Evolutionary conservation across 2,113 vertebrate genomes (phyloP).

Genomic region (Centropristis striata): DNA sequence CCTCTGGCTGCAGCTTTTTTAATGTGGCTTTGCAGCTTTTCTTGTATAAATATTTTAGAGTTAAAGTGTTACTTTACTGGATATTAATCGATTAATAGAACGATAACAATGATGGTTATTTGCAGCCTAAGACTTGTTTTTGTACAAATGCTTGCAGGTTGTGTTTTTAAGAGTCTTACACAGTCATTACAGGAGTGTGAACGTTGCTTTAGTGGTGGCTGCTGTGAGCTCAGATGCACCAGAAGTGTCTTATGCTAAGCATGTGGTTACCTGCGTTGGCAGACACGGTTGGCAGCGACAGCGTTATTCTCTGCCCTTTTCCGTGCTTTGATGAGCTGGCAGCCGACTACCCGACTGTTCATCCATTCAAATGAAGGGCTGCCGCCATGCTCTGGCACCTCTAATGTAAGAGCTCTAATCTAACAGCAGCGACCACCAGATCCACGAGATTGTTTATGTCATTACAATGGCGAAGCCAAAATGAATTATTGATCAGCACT

Average conservation of each 20-base stretch:
- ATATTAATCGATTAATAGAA: too few relatives aligned
- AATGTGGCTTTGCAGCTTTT: conserved; percentile 4
- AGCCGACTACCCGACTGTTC: conserved; percentile 38
- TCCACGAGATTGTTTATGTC: conserved; percentile 15
- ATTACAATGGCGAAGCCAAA: conserved; percentile 34
- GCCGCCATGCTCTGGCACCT: conserved; percentile 39
- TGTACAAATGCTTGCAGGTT: conserved; percentile 10
- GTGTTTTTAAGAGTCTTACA: not conserved
- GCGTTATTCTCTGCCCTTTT: conserved; percentile 63
- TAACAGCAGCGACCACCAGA: conserved; percentile 8
- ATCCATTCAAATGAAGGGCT: conserved; percentile 53
- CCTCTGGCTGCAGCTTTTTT: not conserved
- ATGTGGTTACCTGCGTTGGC: conserved; percentile 72
- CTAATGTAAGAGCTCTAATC: conserved; percentile 31
- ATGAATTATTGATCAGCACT: conserved; percentile 58
- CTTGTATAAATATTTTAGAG: conserved; percentile 2
- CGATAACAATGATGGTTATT: not conserved
- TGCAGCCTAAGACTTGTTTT: not conserved
- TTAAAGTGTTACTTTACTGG: too few relatives aligned
- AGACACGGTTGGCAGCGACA: conserved; percentile 54
- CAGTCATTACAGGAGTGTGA: conserved; percentile 8
- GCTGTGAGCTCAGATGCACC: conserved; percentile 50
- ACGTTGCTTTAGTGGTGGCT: conserved; percentile 5
- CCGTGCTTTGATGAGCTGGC: conserved; percentile 69
- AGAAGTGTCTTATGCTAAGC: conserved; percentile 59